Evolutionary conservation across 2,888 invertebrate genomes (phyloP).

Genomic region (Sesia bembeciformis): DNA sequence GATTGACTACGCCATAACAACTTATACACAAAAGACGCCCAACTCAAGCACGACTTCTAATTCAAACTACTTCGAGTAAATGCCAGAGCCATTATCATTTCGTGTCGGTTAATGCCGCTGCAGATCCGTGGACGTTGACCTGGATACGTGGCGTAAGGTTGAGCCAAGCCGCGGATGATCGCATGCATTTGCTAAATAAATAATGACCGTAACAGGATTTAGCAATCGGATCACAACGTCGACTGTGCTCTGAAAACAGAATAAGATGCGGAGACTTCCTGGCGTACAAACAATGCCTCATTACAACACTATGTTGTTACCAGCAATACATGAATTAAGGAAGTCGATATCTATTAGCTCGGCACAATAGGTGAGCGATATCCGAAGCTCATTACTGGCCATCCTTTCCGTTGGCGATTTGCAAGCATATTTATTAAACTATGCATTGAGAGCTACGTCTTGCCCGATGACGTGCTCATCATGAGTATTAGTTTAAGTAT

Average conservation of each 20-base stretch:
- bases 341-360: slow-evolving; percentile 72
- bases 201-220: slow-evolving; percentile 16
- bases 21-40: slow-evolving; percentile 13
- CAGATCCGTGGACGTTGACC: slow-evolving; percentile 49
- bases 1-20: slow-evolving; percentile 34
- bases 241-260: slow-evolving; percentile 45
- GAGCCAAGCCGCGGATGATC: slow-evolving; percentile 10
- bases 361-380: slow-evolving; percentile 73
- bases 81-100: slow-evolving; percentile 44
- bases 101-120: slow-evolving; percentile 33
- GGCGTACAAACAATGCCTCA: slow-evolving; percentile 54
- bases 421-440: slow-evolving; percentile 46
- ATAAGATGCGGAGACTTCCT: slow-evolving; percentile 48
- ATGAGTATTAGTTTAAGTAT: background rate
- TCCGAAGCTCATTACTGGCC: slow-evolving; percentile 71
- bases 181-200: slow-evolving; percentile 13
- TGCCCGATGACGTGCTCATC: background rate
- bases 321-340: slow-evolving; percentile 58
- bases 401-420: slow-evolving; percentile 67
- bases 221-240: slow-evolving; percentile 35
- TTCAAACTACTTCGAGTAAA: slow-evolving; percentile 27
- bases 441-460: slow-evolving; percentile 7
- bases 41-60: slow-evolving; percentile 38
- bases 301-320: slow-evolving; percentile 51
- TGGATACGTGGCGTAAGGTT: slow-evolving; percentile 19